Evolutionary conservation across 92 coral and sea anemone genomes (phyloP), one percentile per base, ranked within the genome.

Genomic region (Actinernus sp.): DNA sequence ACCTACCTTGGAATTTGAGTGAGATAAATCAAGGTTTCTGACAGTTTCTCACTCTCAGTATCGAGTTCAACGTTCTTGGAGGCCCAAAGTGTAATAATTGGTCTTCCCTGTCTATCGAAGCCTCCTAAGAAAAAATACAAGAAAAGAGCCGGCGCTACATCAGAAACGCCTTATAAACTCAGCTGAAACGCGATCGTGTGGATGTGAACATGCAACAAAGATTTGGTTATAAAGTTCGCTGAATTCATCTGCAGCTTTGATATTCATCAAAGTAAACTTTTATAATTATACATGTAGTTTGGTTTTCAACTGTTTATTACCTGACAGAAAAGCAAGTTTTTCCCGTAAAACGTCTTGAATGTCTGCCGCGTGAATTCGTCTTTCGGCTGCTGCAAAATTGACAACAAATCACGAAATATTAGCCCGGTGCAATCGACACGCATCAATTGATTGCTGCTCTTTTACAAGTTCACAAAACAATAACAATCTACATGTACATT

Each of bases 1-100:
- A 43, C 26, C 58, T 91, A 95, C 99, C 97, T 91, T 49, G 97
- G 91, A 25, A 92, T 60, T 59, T 91, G 97, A 1, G 89, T 76
- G 14, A 95, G 65, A 47, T 91, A 91, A 18, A 74, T 64, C 10
- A 95, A 72, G 6, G 99, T 80, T 54, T 88, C 90, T 52, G 87
- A 73, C 20, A 95, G 88, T 59, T 76, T 90, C 14, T 73, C 88
- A 1, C 72, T 59, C n/a, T n/a, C n/a, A 4, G 11, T 7, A 65
- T 78, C 78, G 12, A 81, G 37, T 26, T 90, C 89, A 49, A 86
- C 97, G 60, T 69, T 74, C 62, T 81, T 85, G 61, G 89, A 85
- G 32, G 84, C 87, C 6, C 92, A 87, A 41, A 95, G 76, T 0
- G 93, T 68, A 36, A 95, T 81, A 49, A 95, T 70, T 22, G 91